These are phyloP conservation scores for Taphrorychus bicolor DNA, from an alignment of 2,888 invertebrate species.

Conservation along the genomic window DNA sequence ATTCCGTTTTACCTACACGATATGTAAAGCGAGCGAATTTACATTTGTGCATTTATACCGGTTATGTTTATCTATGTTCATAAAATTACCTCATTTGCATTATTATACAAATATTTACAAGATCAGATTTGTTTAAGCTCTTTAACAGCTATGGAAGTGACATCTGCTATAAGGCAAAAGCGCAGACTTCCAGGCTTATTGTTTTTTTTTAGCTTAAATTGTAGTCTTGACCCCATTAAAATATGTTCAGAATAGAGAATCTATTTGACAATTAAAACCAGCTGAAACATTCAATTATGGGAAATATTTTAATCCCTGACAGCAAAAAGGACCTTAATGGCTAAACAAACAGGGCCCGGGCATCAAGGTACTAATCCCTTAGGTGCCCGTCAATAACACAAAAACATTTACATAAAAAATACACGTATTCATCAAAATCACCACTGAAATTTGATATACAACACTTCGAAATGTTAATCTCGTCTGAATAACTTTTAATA, in stretches of 20 bases:
- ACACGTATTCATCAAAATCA: constrained; percentile 35
- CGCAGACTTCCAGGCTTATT: too few species aligned
- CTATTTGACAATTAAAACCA: too few species aligned
- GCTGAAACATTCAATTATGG: too few species aligned
- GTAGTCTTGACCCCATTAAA: too few species aligned
- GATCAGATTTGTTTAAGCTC: not conserved
- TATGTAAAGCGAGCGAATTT: constrained; percentile 28
- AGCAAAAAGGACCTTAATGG: not conserved
- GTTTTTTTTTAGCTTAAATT: not conserved
- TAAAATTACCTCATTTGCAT: constrained; percentile 28
- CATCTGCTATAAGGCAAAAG: not conserved
- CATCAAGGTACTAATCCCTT: constrained; percentile 22
- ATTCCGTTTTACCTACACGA: constrained; percentile 24
- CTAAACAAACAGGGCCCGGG: constrained; percentile 18
- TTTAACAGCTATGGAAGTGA: not conserved
- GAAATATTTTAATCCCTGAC: not conserved
- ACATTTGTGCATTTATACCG: constrained; percentile 26
- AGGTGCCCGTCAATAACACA: constrained; percentile 30
- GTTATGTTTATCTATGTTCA: constrained; percentile 23
- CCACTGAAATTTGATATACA: constrained; percentile 37
- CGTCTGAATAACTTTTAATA: constrained; percentile 37
- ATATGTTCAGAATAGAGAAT: too few species aligned
- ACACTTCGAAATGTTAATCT: constrained; percentile 39
- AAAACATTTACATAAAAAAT: constrained; percentile 32
- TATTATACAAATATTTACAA: constrained; percentile 1